phyloP scores from a whole-genome alignment of 2,113 vertebrate species.

The Notarius quadriscutis region DNA sequence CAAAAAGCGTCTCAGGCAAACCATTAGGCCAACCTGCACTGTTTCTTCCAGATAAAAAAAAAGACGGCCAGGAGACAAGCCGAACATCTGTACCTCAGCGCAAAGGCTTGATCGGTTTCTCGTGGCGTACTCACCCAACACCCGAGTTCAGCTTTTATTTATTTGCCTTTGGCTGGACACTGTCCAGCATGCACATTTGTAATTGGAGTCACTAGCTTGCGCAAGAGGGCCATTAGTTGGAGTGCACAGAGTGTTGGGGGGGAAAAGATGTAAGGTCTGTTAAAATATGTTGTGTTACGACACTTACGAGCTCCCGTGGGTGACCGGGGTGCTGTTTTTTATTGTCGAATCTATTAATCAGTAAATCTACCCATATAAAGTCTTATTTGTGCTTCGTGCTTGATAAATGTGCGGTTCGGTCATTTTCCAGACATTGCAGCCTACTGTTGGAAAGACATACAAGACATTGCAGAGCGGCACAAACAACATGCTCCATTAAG shows the following conservation, averaged over 20 bases:
- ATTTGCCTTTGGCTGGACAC: constrained; percentile 51
- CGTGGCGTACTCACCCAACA: constrained; percentile 18
- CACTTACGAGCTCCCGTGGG: constrained; percentile 53
- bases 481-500: constrained; percentile 52
- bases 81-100: constrained; percentile 4
- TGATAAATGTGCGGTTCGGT: constrained; percentile 51
- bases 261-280: constrained; percentile 38
- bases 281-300: constrained; percentile 54
- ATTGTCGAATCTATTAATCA: constrained; percentile 53
- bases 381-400: constrained; percentile 44
- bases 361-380: constrained; percentile 53
- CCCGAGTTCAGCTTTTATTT: constrained; percentile 51
- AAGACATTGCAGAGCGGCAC: constrained; percentile 38
- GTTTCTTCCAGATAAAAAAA: constrained; percentile 39
- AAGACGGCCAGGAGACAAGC: constrained; percentile 12
- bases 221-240: constrained; percentile 51
- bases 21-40: constrained; percentile 26
- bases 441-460: constrained; percentile 50
- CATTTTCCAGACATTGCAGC: constrained; percentile 50
- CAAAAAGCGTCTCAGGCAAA: constrained; percentile 38
- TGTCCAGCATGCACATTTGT: constrained; percentile 54
- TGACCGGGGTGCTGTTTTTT: constrained; percentile 54
- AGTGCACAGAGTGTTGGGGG: constrained; percentile 42
- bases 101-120: constrained; percentile 31
- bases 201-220: constrained; percentile 51